Evolutionary conservation across 2,113 vertebrate species (phyloP).

Genomic region (Neolamprologus fasciatus): DNA sequence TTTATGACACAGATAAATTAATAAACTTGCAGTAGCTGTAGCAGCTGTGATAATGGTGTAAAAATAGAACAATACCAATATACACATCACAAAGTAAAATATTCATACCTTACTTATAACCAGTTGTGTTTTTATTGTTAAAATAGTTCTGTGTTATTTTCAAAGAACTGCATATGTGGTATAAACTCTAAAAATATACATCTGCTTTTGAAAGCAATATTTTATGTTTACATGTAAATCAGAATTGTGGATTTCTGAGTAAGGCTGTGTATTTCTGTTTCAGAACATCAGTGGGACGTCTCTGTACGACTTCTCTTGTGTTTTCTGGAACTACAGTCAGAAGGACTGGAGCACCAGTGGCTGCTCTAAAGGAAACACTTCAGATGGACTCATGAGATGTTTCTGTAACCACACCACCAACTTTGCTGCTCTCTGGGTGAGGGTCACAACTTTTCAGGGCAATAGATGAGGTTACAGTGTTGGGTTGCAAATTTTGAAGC

Average conservation of each 20-base stretch:
- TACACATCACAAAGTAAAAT: background rate
- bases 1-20: background rate
- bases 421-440: constrained; percentile 74
- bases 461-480: background rate
- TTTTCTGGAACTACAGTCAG: constrained; percentile 63
- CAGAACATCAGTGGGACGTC: background rate
- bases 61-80: background rate
- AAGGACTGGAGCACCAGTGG: no score
- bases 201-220: background rate
- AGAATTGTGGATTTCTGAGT: background rate
- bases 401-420: constrained; percentile 69
- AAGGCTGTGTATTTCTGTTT: background rate
- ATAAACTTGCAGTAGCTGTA: background rate
- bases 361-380: no score
- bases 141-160: background rate
- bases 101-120: background rate
- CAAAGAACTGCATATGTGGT: background rate
- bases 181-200: background rate
- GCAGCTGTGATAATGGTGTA: background rate
- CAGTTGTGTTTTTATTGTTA: background rate
- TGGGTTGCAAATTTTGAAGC: background rate
- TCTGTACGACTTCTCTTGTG: constrained; percentile 58
- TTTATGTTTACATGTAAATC: background rate
- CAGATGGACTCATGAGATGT: constrained; percentile 25
- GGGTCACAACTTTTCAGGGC: background rate